Conservation (phyloP, 2,888 invertebrate genomes). For the Ligdia adustata region DNA sequence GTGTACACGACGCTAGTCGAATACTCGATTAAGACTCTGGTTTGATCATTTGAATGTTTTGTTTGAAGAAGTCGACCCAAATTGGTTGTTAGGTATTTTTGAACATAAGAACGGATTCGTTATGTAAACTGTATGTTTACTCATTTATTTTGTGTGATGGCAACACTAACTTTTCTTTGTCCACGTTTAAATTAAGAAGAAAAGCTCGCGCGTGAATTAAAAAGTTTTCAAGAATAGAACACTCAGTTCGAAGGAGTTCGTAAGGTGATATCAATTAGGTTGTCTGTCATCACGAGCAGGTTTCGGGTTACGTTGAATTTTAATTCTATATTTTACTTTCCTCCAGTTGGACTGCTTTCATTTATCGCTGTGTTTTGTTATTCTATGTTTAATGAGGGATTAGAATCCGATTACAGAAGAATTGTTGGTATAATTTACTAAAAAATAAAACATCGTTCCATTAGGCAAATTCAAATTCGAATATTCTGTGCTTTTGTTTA, state of each 20-base stretch:
- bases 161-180: not conserved
- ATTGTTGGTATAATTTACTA: slow-evolving; percentile 27
- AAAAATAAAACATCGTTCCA: too few species aligned
- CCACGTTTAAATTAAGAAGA: not conserved
- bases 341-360: slow-evolving; percentile 51
- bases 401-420: slow-evolving; percentile 29
- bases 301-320: slow-evolving; percentile 60
- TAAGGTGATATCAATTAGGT: slow-evolving; percentile 77
- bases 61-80: slow-evolving; percentile 18
- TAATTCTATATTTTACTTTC: slow-evolving; percentile 44
- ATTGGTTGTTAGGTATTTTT: slow-evolving; percentile 15
- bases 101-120: slow-evolving; percentile 4
- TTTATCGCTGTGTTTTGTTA: slow-evolving; percentile 49
- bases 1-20: slow-evolving; percentile 63
- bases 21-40: slow-evolving; percentile 29
- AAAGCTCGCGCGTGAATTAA: slow-evolving; percentile 8
- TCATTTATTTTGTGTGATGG: not conserved
- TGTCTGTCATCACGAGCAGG: slow-evolving; percentile 59
- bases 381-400: slow-evolving; percentile 30
- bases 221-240: slow-evolving; percentile 57
- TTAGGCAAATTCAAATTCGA: too few species aligned
- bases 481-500: too few species aligned
- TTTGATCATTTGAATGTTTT: slow-evolving; percentile 19
- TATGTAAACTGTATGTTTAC: not conserved
- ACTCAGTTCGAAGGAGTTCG: slow-evolving; percentile 57